Base-by-base conservation (phyloP, 2,888 invertebrate genomes). In the Meta bourneti region DNA sequence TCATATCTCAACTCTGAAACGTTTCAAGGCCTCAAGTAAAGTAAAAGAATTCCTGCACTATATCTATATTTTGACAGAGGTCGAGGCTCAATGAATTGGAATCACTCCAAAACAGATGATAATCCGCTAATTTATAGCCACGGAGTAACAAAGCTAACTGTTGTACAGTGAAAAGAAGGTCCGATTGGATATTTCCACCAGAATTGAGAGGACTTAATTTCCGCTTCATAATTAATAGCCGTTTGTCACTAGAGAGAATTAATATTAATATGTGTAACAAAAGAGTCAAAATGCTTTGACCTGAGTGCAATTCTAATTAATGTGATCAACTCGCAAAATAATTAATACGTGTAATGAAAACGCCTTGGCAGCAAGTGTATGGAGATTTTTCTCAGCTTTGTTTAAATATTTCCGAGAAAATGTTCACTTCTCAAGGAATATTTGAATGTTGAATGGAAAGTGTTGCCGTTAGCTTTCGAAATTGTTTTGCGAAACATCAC, bases 221-320 rank as follows among this genome's bases (percentile, higher is more conserved):
- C 91, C 83, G 91, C 78, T 87, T 34, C 82, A 79, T 86, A 91
- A 91, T 91, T 91, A 91, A 91, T 91, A 87, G 86, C 72, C 51
- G 61, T 87, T 87, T 91, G 87, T 82, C 91, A 87, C 87, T 83
- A 51, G 61, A 61, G 82, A 74, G 78, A 91, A 91, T 87, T 87
- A 87, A 87, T 88, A 87, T 91, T 87, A 91, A 87, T 91, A 52
- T 79, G 78, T 71, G 61, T 83, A 83, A 88, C 91, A 88, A 91
- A 87, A 79, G 91, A 91, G 83, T 86, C 83, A 83, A 91, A 91
- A 91, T 91, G 72, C 82, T 91, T 91, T 91, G 87, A 91, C 91
- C 79, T 87, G 81, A 77, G 82, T 54, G 82, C 52, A 52, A 78
- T 78, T 86, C 87, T 90, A 90, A 88, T 90, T 84, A 84, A 90